Evolutionary conservation across 2,888 invertebrate species (phyloP).

Genomic region (Scaptomyza reducta): DNA sequence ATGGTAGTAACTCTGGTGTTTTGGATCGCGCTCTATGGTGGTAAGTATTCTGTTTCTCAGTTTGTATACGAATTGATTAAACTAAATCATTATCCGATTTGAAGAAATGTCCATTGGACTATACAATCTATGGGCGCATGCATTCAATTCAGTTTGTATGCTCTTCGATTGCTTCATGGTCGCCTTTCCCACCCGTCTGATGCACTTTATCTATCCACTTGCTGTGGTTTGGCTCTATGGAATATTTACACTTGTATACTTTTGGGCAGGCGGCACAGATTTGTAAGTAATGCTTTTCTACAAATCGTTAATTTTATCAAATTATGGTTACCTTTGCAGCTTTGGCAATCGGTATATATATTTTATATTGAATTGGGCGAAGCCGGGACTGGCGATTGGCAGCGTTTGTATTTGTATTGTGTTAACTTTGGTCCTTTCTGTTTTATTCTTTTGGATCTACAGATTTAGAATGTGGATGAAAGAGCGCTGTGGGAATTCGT

Average conservation of each 20-base stretch:
- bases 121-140: constrained; percentile 87
- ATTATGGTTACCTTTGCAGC: constrained; percentile 68
- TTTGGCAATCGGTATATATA: constrained; percentile 88
- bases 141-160: constrained; percentile 89
- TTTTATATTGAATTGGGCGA: constrained; percentile 90
- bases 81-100: background rate
- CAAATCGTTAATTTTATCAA: background rate
- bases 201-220: constrained; percentile 87
- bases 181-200: constrained; percentile 88
- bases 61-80: background rate
- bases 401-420: constrained; percentile 61
- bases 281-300: constrained; percentile 69
- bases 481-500: constrained; percentile 38
- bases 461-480: constrained; percentile 45
- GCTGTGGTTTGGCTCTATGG: constrained; percentile 86
- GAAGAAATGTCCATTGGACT: constrained; percentile 52
- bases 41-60: constrained; percentile 46
- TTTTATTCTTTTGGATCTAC: constrained; percentile 71
- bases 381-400: constrained; percentile 85
- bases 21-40: constrained; percentile 86
- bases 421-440: constrained; percentile 59
- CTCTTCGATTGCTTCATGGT: constrained; percentile 89
- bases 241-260: constrained; percentile 87
- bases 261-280: constrained; percentile 85
- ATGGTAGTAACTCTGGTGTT: constrained; percentile 90